Percentiles rank a stretch among this genome's conserved stretches.
These are phyloP conservation scores for Volucella inanis DNA, from an alignment of 2,888 invertebrate genomes.

Conservation along the genomic window DNA sequence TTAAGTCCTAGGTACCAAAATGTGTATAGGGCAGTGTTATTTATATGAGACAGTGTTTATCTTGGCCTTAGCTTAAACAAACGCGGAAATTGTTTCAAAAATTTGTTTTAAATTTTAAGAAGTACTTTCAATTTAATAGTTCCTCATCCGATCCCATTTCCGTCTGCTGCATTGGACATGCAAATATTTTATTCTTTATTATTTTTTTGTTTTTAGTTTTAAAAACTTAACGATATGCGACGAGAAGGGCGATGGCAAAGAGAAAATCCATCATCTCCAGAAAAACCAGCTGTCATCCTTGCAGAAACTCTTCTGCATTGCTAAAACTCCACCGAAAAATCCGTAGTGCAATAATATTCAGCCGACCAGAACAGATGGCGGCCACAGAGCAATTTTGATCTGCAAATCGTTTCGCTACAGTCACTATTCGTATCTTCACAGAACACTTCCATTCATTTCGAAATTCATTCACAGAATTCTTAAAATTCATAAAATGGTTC, in stretches of 20 bases:
- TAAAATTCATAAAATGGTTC: conserved; percentile 51
- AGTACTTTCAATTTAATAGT: neutral
- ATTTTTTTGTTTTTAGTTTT: neutral
- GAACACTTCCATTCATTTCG: conserved; percentile 45
- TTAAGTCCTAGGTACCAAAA: too few relatives aligned
- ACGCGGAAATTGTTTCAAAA: neutral
- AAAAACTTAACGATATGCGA: conserved; percentile 40
- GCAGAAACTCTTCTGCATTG: conserved; percentile 29
- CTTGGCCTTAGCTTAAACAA: neutral
- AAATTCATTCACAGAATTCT: conserved; percentile 65
- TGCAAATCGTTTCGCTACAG: conserved; percentile 55
- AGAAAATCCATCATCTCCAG: conserved; percentile 64
- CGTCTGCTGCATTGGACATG: conserved; percentile 14
- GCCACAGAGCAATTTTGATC: conserved; percentile 60
- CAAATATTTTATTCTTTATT: conserved; percentile 11
- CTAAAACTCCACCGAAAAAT: conserved; percentile 23
- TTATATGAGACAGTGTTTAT: neutral
- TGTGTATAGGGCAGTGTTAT: too few relatives aligned
- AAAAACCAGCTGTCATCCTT: conserved; percentile 59
- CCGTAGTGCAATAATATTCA: conserved; percentile 62
- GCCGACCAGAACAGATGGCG: conserved; percentile 69
- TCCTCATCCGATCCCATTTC: neutral
- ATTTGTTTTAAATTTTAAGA: neutral
- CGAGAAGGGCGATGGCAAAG: conserved; percentile 24
- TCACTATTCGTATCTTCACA: conserved; percentile 15